Conservation (phyloP, 2,113 vertebrate genomes). For the Triplophysa siluroides region DNA sequence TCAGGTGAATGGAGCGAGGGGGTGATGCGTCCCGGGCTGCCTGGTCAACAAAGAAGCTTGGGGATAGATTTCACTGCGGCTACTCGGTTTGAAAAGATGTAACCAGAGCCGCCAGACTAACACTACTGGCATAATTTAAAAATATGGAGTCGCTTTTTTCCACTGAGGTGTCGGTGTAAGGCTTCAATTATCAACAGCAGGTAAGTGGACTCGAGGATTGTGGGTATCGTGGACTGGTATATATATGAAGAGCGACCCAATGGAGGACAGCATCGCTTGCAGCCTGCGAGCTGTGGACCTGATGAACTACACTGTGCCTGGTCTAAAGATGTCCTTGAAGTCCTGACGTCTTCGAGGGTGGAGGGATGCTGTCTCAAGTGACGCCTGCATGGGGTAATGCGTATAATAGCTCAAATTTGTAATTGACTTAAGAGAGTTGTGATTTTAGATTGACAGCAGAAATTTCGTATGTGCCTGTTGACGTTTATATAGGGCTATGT, state of each 20-base stretch:
- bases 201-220: slow-evolving; percentile 76
- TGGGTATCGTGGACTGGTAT: slow-evolving; percentile 60
- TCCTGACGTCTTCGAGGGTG: slow-evolving; percentile 13
- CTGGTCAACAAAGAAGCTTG: slow-evolving; percentile 59
- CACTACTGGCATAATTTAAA: slow-evolving; percentile 63
- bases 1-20: slow-evolving; percentile 67
- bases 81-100: slow-evolving; percentile 65
- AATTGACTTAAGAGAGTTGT: neutral
- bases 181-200: slow-evolving; percentile 82
- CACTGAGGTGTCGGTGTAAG: slow-evolving; percentile 73
- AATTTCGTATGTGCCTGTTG: neutral
- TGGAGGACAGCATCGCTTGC: slow-evolving; percentile 10
- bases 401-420: slow-evolving; percentile 10
- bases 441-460: neutral
- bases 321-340: neutral
- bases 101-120: slow-evolving; percentile 68
- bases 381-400: slow-evolving; percentile 29
- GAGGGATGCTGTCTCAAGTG: slow-evolving; percentile 16
- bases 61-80: slow-evolving; percentile 71
- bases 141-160: slow-evolving; percentile 70
- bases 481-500: neutral
- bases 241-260: slow-evolving; percentile 50
- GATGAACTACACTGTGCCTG: neutral
- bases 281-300: neutral
- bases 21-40: slow-evolving; percentile 43